Base-by-base conservation (phyloP, 1,140 invertebrate genomes). In the Magallana ariakensis region DNA sequence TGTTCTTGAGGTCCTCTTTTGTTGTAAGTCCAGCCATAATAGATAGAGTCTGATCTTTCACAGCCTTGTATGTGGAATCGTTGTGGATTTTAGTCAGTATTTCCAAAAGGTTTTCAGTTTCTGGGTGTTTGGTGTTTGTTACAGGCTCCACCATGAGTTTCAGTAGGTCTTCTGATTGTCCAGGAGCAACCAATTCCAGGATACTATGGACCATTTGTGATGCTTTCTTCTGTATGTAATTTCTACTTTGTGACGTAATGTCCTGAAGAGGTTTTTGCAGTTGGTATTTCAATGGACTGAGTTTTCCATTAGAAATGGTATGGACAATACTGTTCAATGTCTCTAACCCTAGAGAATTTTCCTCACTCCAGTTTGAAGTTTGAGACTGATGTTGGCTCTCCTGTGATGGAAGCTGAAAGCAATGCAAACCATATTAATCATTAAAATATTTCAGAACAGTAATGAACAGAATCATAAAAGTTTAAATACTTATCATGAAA, bases 331-430 rank as follows among this genome's bases (percentile, higher is more conserved):
- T 75, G 66, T 75, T 75, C 9, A 22, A 8, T 75, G 66, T 19
- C n/a, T 8, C 66, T 22, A 75, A 19, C 9, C 66, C 66, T 13
- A 19, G 11, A 19, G 66, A 16, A 75, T 75, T 75, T 75, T 75
- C 66, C n/a, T 75, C 66, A 56, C 80, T 82, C 80, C 53, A 82
- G 53, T 55, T 82, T 53, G 80, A 82, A 46, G 53, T 54, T 46
- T 82, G 80, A 16, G 80, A 82, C 54, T 54, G 80, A 4, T 82
- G 80, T 16, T 46, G 80, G 57, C 57, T 75, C 26, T 33, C 66
- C 26, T 75, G 66, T 75, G 66, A 75, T 75, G 66, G 13, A 75
- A 8, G 19, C 66, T 75, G 66, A 19, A 75, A 75, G 19, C 57
- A 58, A 58, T 13, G 16, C 57, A 58, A 58, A 58, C 16, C 57